Base-by-base conservation (phyloP, 2,888 invertebrate genomes). In the Scrobipalpa costella region DNA sequence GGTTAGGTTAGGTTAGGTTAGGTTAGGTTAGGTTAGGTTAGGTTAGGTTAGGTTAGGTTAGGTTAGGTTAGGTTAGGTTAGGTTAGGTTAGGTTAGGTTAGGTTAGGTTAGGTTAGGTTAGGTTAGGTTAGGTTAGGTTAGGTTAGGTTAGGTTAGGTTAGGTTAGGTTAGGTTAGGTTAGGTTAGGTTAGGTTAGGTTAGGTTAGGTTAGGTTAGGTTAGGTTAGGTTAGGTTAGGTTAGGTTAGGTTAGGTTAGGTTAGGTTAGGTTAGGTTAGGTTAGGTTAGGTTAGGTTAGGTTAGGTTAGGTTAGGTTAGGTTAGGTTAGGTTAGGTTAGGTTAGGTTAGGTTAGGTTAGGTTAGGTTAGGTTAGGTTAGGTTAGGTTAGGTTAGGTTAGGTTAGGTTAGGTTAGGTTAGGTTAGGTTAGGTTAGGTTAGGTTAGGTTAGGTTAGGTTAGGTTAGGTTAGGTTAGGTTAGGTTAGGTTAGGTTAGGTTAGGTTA, bases 61-160 rank as follows among this genome's bases (percentile, higher is more conserved):
- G 60, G 60, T 60, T 60, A 60, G 60, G 60, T 63, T 63, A 57
- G 57, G 57, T 63, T 63, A 64, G 64, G 68, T 66, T 66, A 64
- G 66, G 65, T 67, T 65, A 63, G 66, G 65, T 66, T 63, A 63
- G 68, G 67, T 67, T 67, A 64, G 66, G 65, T 69, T 69, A 66
- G 69, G 69, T 69, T 69, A 66, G 69, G 67, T 69, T 68, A 68
- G 68, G 67, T 69, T 67, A 64, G 67, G 68, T 68, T 68, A 67
- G 67, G 67, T 69, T 69, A 66, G 67, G 67, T 69, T 69, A 60
- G 60, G 60, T 60, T 60, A 60, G 60, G 60, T 63, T 63, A 57
- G 57, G 57, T 63, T 63, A 64, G 64, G 68, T 66, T 66, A 64
- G 66, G 65, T 68, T 65, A 63, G 66, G 65, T 66, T 65, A 65